phyloP scores from a whole-genome alignment of 2,113 vertebrate species.

The Dunckerocampus dactyliophorus region DNA sequence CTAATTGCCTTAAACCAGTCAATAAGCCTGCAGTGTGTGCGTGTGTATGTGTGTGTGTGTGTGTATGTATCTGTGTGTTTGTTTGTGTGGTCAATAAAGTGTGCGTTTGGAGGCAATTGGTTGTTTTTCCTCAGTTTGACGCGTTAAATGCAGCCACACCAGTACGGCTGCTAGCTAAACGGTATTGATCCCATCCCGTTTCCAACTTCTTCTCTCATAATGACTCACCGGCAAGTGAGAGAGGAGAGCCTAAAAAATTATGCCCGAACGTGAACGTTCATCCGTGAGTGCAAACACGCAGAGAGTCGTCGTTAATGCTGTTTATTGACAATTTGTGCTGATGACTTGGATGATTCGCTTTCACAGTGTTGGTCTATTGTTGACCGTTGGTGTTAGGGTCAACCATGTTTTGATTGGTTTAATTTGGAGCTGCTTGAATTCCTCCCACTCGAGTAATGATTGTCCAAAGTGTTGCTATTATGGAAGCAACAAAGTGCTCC shows the following conservation, averaged over 20 bases:
- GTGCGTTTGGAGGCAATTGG: conserved; percentile 63
- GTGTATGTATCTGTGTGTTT: conserved; percentile 40
- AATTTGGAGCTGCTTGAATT: conserved; percentile 17
- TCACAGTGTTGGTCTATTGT: conserved; percentile 7
- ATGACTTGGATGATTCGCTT: conserved; percentile 28
- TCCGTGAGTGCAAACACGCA: conserved; percentile 33
- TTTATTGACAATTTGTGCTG: conserved; percentile 24
- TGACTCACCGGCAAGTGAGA: conserved; percentile 1
- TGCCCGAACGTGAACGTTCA: conserved; percentile 42
- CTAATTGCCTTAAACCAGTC: conserved; percentile 67
- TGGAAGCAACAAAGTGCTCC: background rate
- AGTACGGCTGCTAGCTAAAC: conserved; percentile 47
- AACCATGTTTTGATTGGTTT: conserved; percentile 25
- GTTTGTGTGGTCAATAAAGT: conserved; percentile 62
- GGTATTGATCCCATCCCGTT: conserved; percentile 62
- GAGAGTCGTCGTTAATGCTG: conserved; percentile 15
- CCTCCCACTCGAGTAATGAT: conserved; percentile 6
- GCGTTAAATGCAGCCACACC: conserved; percentile 62
- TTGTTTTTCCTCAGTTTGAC: conserved; percentile 70
- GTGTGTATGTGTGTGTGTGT: conserved; percentile 21
- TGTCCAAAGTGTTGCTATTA: conserved; percentile 8
- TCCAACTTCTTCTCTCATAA: conserved; percentile 57
- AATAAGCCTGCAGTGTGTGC: conserved; percentile 47
- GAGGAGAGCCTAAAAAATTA: conserved; percentile 51
- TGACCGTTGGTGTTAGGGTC: conserved; percentile 9